A percentile compares a stretch with the other conserved stretches of the same genome.
phyloP scores from a whole-genome alignment of 2,888 invertebrate genomes.

The Gymnocheta viridis region DNA sequence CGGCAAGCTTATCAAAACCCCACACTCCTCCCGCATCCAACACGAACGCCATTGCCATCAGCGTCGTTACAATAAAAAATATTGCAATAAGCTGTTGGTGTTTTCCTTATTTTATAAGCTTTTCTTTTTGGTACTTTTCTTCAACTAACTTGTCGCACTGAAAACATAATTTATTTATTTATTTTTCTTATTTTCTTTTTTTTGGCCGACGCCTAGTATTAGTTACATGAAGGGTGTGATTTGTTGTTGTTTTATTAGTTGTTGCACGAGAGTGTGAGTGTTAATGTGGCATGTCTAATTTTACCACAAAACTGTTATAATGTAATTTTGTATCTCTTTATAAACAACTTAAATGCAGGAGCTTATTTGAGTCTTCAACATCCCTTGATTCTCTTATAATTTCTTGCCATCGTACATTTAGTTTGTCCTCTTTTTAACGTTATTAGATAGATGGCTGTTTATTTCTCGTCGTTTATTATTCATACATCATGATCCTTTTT shows the following conservation, averaged over 20 bases:
- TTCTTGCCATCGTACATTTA: not conserved
- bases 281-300: conserved; percentile 68
- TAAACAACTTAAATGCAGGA: not conserved
- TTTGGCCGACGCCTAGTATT: conserved; percentile 51
- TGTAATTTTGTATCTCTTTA: conserved; percentile 66
- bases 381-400: conserved; percentile 4
- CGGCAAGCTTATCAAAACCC: not conserved
- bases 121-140: not conserved
- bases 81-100: conserved; percentile 46
- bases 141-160: conserved; percentile 24
- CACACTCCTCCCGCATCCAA: not conserved
- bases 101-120: conserved; percentile 36
- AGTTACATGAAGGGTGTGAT: conserved; percentile 76
- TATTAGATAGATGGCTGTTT: conserved; percentile 39
- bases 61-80: conserved; percentile 31
- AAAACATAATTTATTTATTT: conserved; percentile 39
- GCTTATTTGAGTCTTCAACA: conserved; percentile 10
- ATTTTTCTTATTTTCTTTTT: not conserved
- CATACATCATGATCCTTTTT: conserved; percentile 47
- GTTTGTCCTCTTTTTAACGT: conserved; percentile 39
- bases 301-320: conserved; percentile 65
- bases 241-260: conserved; percentile 69
- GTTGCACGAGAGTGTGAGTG: conserved; percentile 27
- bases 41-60: not conserved
- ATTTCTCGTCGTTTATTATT: conserved; percentile 46